Evolutionary conservation across 2,888 invertebrate genomes (phyloP), one percentile per base, ranked within the genome.

Genomic region (Troilus luridus): DNA sequence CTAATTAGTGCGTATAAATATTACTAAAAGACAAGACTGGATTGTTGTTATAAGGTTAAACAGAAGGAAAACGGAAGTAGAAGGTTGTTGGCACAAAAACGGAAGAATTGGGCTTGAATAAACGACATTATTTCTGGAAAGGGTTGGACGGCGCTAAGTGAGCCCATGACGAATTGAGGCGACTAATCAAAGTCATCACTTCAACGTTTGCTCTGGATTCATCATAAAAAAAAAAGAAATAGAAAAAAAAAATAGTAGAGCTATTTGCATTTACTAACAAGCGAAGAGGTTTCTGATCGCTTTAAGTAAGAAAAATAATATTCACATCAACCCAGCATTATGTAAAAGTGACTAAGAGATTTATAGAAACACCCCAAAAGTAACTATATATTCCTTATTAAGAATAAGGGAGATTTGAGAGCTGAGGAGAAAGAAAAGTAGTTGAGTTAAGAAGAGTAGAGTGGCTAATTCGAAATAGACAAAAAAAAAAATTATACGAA

Each of bases 121-220:
- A 77, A 77, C 72, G 72, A 41, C 72, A 77, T 77, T 77, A 77
- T 77, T 77, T 77, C 17, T 9, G 41, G n/a, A 21, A 56, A n/a
- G 56, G 56, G n/a, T 24, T 9, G 41, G 56, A n/a, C 85, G 14
- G 24, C 56, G 85, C 85, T 85, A 77, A 77, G 85, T 54, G 85
- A 85, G 56, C n/a, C 56, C 12, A n/a, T 85, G 85, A 85, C 56
- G 56, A 85, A 85, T 85, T n/a, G 85, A 58, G 21, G 85, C 56
- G 85, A 85, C 85, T 58, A 85, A 21, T 85, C 85, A 85, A 54
- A 85, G 85, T 58, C 56, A 54, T 56, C n/a, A 14, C 11, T 58
- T n/a, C 85, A 54, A n/a, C 21, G 81, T 27, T 54, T 54, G 54
- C 3, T 54, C 54, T 1, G n/a, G 56, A 56, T 56, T 56, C 9